Conservation (phyloP, 2,888 invertebrate species). For the Stomorhina lunata region DNA sequence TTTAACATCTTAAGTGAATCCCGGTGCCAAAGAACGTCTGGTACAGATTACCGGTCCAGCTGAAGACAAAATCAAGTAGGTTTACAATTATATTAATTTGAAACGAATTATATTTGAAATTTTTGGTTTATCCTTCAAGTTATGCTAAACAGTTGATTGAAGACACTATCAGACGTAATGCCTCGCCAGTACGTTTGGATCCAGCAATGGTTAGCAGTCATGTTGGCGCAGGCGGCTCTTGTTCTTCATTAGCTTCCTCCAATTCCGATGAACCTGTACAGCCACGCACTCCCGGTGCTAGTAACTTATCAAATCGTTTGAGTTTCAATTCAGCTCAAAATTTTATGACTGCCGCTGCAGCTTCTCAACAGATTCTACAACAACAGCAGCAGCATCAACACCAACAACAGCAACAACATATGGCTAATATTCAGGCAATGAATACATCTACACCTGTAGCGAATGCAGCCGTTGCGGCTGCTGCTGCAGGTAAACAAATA, state of each 20-base stretch:
- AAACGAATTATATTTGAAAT: not conserved
- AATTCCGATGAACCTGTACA: conserved; percentile 81
- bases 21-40: conserved; percentile 95
- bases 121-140: conserved; percentile 79
- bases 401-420: conserved; percentile 66
- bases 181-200: conserved; percentile 91
- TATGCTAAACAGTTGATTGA: conserved; percentile 96
- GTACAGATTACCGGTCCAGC: conserved; percentile 97
- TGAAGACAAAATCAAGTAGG: conserved; percentile 95
- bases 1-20: conserved; percentile 85
- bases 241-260: conserved; percentile 89
- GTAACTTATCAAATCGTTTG: conserved; percentile 76
- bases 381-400: conserved; percentile 67
- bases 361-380: conserved; percentile 71
- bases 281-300: conserved; percentile 73
- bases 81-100: conserved; percentile 66
- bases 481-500: conserved; percentile 77
- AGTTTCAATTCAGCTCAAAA: conserved; percentile 78
- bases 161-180: conserved; percentile 96
- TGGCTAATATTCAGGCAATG: conserved; percentile 66
- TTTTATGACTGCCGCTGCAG: conserved; percentile 77
- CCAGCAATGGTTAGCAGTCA: conserved; percentile 79
- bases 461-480: conserved; percentile 69
- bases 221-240: conserved; percentile 82
- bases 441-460: conserved; percentile 71